Conservation (phyloP, 2,888 invertebrate genomes). For the Antheraea yamamai region DNA sequence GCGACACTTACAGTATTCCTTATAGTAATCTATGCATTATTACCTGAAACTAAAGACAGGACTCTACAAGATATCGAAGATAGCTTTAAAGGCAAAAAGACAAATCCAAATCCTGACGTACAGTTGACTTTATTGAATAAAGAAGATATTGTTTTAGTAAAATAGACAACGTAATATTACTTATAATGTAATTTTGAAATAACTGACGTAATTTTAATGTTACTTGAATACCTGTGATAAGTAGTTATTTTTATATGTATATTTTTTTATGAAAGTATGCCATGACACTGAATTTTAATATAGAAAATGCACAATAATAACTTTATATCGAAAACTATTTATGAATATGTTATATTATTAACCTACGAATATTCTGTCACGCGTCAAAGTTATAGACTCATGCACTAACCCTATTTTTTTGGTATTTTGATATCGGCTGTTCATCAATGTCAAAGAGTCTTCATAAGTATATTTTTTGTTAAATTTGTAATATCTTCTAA, state of each 20-base stretch:
- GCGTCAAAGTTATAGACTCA: too few species aligned
- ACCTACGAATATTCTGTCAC: too few species aligned
- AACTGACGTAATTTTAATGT: background rate
- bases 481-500: too few species aligned
- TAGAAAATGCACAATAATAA: background rate
- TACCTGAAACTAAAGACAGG: slow-evolving; percentile 75
- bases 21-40: slow-evolving; percentile 58
- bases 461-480: too few species aligned
- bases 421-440: too few species aligned
- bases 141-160: slow-evolving; percentile 37
- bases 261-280: background rate
- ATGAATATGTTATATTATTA: slow-evolving; percentile 16
- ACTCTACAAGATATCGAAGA: slow-evolving; percentile 75
- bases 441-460: too few species aligned
- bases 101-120: slow-evolving; percentile 54
- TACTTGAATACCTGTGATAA: slow-evolving; percentile 22
- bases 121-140: slow-evolving; percentile 64
- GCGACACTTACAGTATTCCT: slow-evolving; percentile 62
- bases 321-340: background rate
- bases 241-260: slow-evolving; percentile 7
- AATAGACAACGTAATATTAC: slow-evolving; percentile 19
- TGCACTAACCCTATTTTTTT: too few species aligned
- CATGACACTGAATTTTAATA: background rate
- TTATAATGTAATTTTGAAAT: slow-evolving; percentile 15
- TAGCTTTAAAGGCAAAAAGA: slow-evolving; percentile 67